These are phyloP conservation scores for Sinosuthora webbiana DNA, from an alignment of 2,113 vertebrate species.

Conservation along the genomic window DNA sequence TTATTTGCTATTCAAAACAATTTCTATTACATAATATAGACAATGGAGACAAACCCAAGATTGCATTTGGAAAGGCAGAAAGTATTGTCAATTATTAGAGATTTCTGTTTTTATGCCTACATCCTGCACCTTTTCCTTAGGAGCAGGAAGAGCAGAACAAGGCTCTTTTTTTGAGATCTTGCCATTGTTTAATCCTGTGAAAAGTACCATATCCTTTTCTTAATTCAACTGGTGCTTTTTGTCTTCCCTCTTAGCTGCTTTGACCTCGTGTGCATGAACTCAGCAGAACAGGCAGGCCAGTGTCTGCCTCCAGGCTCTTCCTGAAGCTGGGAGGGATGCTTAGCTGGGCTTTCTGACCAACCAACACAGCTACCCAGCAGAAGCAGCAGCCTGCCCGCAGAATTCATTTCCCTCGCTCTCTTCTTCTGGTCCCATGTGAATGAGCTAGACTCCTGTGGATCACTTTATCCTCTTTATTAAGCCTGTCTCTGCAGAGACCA, in stretches of 20 bases:
- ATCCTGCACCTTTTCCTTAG: background rate
- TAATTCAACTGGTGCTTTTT: background rate
- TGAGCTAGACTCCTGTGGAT: background rate
- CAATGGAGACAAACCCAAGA: background rate
- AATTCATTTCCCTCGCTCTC: background rate
- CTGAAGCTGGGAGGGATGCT: background rate
- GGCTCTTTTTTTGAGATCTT: background rate
- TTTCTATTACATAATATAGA: background rate
- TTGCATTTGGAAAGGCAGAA: background rate
- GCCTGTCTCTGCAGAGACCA: slow-evolving; percentile 1
- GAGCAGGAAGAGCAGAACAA: background rate
- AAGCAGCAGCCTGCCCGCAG: background rate
- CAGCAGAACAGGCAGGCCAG: background rate
- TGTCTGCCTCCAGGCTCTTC: background rate
- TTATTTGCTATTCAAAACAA: background rate
- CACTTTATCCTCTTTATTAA: slow-evolving; percentile 33
- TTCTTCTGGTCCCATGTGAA: background rate
- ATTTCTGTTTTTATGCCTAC: background rate
- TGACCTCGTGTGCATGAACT: background rate
- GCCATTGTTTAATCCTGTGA: background rate
- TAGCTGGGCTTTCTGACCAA: background rate
- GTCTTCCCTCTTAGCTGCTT: background rate
- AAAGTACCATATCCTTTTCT: background rate
- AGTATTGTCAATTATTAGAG: background rate
- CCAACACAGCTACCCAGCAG: background rate